A percentile compares a stretch with the other conserved stretches of the same genome.
Evolutionary conservation across 2,113 vertebrate genomes (phyloP).

Genomic region (Zapus hudsonius): DNA sequence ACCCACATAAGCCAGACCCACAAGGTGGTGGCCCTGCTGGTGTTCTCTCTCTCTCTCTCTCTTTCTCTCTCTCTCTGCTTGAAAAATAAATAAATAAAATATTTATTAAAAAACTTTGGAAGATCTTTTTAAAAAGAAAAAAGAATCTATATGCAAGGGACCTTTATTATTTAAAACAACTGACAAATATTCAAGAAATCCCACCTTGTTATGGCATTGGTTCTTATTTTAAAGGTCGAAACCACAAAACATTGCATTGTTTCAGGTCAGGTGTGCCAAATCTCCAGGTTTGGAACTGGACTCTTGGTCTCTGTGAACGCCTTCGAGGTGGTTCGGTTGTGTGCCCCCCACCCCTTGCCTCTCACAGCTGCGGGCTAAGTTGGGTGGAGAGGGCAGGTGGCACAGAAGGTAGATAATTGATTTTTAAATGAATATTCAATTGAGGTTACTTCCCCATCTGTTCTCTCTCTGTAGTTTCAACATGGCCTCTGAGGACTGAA

Average conservation of each 20-base stretch:
- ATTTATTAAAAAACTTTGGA: no score
- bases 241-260: not conserved
- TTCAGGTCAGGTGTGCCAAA: constrained; percentile 38
- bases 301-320: not conserved
- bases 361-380: constrained; percentile 44
- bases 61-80: no score
- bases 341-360: not conserved
- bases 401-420: constrained; percentile 67
- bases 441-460: constrained; percentile 55
- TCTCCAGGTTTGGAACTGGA: constrained; percentile 6
- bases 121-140: no score
- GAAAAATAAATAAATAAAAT: no score
- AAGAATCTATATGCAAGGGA: not conserved
- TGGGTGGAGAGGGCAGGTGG: constrained; percentile 64
- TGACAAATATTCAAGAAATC: not conserved
- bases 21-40: no score
- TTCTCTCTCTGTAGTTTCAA: constrained; percentile 49
- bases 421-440: constrained; percentile 70
- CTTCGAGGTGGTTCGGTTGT: not conserved
- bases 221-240: constrained; percentile 59
- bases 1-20: no score
- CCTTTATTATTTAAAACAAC: not conserved
- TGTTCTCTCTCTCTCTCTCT: no score
- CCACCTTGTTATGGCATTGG: not conserved
- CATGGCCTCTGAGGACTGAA: not conserved